phyloP scores from a whole-genome alignment of 2,888 invertebrate species.

The Eupithecia vulgata region DNA sequence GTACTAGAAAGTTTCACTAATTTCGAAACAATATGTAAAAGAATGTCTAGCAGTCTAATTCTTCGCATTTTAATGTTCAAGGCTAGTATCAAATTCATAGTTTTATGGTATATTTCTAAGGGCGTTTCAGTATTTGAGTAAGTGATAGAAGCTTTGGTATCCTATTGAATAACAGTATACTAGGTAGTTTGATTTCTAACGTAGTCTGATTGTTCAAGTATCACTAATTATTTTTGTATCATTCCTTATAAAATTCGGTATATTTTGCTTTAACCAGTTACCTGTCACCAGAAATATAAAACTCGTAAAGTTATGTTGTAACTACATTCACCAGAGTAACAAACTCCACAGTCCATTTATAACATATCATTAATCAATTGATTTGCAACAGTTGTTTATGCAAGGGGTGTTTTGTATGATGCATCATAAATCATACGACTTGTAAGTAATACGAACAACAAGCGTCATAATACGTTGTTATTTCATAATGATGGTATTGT shows the following conservation, averaged over 20 bases:
- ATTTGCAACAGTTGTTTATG: slow-evolving; percentile 30
- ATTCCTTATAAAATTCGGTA: too few relatives aligned
- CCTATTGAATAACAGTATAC: neutral
- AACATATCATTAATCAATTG: slow-evolving; percentile 27
- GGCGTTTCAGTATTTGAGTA: neutral
- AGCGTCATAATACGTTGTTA: slow-evolving; percentile 22
- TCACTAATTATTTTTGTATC: neutral
- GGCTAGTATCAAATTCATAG: neutral
- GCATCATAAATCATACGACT: slow-evolving; percentile 23
- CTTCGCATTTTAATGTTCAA: neutral
- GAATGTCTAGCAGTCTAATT: neutral
- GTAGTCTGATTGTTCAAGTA: neutral
- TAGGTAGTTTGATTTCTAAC: neutral
- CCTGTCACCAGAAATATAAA: neutral
- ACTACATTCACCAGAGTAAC: slow-evolving; percentile 8
- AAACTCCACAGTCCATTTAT: slow-evolving; percentile 4
- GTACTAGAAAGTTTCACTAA: neutral
- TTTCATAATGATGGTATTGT: slow-evolving; percentile 22
- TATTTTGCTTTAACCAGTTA: neutral
- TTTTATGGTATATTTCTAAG: neutral
- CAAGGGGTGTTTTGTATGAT: slow-evolving; percentile 27
- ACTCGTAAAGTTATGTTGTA: slow-evolving; percentile 4
- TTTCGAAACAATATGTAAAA: neutral
- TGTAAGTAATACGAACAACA: slow-evolving; percentile 26
- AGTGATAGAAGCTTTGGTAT: neutral